Base-by-base conservation (phyloP, 2,113 vertebrate genomes). In the Paralichthys olivaceus region DNA sequence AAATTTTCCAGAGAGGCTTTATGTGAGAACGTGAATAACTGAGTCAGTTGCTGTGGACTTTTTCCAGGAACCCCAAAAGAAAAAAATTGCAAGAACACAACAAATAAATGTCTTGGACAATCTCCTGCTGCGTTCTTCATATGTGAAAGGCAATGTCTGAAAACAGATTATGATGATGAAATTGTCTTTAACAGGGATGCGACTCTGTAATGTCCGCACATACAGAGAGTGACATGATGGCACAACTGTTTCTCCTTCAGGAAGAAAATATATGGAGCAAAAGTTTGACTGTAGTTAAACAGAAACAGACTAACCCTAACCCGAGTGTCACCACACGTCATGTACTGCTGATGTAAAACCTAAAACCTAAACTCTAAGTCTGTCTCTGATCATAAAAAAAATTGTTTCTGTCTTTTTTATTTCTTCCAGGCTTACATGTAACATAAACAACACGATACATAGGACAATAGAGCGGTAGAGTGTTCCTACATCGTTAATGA, bases 211-310 rank as follows among this genome's bases (percentile, higher is more conserved):
- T n/a, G 28, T 34, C 7, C 5, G 9, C 34, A 43, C 1, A 58
- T 7, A 37, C 7, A 34, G 1, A 9, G 9, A 34, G 40, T 11
- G 11, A 11, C n/a, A 28, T 13, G 57, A 32, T 47, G 49, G 17
- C 53, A 34, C 26, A 14, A 28, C 59, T 77, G 49, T 67, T 28
- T 72, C 53, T 66, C 45, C 34, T 45, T 57, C 28, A 13, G 5
- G 51, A 61, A 63, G 75, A 75, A 77, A 80, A 77, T 60, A 49
- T 56, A 58, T 70, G 68, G 23, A 69, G 57, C 2, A 8, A 49
- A 19, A 19, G 19, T 12, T 43, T 4, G 12, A 15, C 40, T 15
- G 40, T n/a, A n/a, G n/a, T n/a, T n/a, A n/a, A n/a, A n/a, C n/a
- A n/a, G n/a, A n/a, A n/a, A n/a, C n/a, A n/a, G n/a, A n/a, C n/a